Conservation (phyloP, 2,888 invertebrate species). For the Alsophila aescularia region DNA sequence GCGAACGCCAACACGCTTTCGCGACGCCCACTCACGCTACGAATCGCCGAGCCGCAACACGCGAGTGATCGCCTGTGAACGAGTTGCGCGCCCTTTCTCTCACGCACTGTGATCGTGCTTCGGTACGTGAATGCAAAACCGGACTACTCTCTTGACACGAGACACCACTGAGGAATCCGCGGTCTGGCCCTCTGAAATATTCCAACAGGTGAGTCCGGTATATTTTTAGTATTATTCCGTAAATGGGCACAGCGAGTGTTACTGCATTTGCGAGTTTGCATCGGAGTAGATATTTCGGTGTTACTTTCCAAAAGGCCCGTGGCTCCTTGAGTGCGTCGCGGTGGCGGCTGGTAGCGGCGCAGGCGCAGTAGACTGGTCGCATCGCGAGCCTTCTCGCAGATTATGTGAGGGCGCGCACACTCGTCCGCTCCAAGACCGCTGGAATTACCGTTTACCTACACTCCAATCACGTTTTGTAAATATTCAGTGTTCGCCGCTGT, state of each 20-base stretch:
- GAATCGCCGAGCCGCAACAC: slow-evolving; percentile 66
- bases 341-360: slow-evolving; percentile 24
- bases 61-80: slow-evolving; percentile 74
- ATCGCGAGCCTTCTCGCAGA: slow-evolving; percentile 51
- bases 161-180: slow-evolving; percentile 65
- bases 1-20: slow-evolving; percentile 72
- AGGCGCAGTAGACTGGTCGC: not conserved
- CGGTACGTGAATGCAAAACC: slow-evolving; percentile 82
- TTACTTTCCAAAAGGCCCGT: slow-evolving; percentile 65
- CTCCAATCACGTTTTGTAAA: slow-evolving; percentile 61
- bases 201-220: slow-evolving; percentile 65
- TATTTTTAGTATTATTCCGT: slow-evolving; percentile 39
- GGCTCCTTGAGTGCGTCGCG: slow-evolving; percentile 52
- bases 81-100: slow-evolving; percentile 81
- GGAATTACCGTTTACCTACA: slow-evolving; percentile 43
- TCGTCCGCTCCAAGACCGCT: slow-evolving; percentile 47
- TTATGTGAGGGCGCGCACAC: slow-evolving; percentile 57
- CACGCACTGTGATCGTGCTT: slow-evolving; percentile 80
- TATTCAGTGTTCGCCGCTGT: slow-evolving; percentile 54
- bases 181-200: slow-evolving; percentile 59
- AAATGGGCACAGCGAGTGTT: slow-evolving; percentile 61
- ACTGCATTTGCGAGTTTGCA: slow-evolving; percentile 63
- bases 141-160: slow-evolving; percentile 76
- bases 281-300: slow-evolving; percentile 50
- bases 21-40: slow-evolving; percentile 72